These are phyloP conservation scores for Lasioglossum calceatum DNA, from an alignment of 2,888 invertebrate genomes.

Conservation along the genomic window DNA sequence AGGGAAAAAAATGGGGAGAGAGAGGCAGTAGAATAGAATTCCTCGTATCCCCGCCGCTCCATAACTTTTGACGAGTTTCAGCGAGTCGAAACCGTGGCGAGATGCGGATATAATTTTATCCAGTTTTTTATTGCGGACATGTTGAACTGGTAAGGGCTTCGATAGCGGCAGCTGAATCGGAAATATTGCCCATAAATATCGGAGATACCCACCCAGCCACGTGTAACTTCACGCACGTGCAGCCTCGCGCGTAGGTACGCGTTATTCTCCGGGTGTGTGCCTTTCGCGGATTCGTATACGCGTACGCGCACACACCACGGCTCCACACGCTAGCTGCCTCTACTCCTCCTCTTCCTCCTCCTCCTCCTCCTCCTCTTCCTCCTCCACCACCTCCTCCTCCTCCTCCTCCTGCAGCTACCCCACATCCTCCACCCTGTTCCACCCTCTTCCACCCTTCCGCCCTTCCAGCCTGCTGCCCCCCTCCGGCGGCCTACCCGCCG, in stretches of 20 bases:
- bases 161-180: conserved; percentile 84
- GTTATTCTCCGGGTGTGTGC: conserved; percentile 21
- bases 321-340: conserved; percentile 40
- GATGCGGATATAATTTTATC: conserved; percentile 84
- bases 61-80: conserved; percentile 82
- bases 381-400: conserved; percentile 19
- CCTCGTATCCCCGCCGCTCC: conserved; percentile 74
- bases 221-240: conserved; percentile 72
- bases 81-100: conserved; percentile 79
- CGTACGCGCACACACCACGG: conserved; percentile 22
- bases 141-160: conserved; percentile 83
- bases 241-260: conserved; percentile 58
- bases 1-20: conserved; percentile 18
- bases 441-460: conserved; percentile 2
- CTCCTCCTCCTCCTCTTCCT: not conserved
- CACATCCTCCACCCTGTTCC: not conserved
- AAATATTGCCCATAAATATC: conserved; percentile 85
- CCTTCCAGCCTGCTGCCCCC: not conserved
- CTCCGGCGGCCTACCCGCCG: conserved; percentile 45
- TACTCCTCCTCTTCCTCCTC: conserved; percentile 12
- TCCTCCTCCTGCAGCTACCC: conserved; percentile 11
- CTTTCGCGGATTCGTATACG: conserved; percentile 32
- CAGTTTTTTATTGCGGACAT: conserved; percentile 84
- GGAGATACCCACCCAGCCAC: conserved; percentile 80
- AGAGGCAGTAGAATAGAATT: conserved; percentile 67